phyloP scores from a whole-genome alignment of 2,113 vertebrate genomes.

The Cololabis saira region DNA sequence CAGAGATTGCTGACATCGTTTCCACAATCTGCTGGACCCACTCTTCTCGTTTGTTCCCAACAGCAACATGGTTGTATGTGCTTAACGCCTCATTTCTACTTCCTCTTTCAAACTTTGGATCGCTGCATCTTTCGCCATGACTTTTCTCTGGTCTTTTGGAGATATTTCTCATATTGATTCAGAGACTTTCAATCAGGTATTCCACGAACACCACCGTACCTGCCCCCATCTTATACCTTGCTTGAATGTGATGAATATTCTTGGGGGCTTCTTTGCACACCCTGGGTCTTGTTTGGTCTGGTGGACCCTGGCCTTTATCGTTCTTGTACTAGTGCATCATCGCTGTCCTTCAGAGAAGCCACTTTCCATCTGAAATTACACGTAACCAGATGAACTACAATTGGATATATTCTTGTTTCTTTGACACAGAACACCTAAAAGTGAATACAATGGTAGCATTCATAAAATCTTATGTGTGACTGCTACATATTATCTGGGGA shows the following conservation, averaged over 20 bases:
- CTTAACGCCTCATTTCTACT: background rate
- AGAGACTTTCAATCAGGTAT: too few species aligned
- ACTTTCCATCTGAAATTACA: conserved; percentile 16
- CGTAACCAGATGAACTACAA: conserved; percentile 48
- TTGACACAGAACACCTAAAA: conserved; percentile 30
- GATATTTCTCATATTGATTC: too few species aligned
- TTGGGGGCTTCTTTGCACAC: background rate
- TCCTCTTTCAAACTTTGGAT: background rate
- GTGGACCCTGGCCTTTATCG: background rate
- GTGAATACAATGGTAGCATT: conserved; percentile 31
- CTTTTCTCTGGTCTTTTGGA: too few species aligned
- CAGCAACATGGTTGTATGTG: background rate
- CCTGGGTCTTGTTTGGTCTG: background rate
- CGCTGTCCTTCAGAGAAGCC: background rate
- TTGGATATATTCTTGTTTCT: conserved; percentile 26
- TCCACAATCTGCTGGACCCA: background rate
- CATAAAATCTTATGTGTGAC: conserved; percentile 47
- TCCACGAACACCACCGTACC: too few species aligned
- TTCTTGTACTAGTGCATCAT: background rate
- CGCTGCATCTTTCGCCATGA: too few species aligned
- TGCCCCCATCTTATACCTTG: too few species aligned
- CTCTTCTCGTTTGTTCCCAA: background rate
- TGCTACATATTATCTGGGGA: conserved; percentile 37
- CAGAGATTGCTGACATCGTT: background rate
- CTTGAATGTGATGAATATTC: too few species aligned